phyloP scores from a whole-genome alignment of 2,888 invertebrate genomes.

The Caenorhabditis macrosperma region DNA sequence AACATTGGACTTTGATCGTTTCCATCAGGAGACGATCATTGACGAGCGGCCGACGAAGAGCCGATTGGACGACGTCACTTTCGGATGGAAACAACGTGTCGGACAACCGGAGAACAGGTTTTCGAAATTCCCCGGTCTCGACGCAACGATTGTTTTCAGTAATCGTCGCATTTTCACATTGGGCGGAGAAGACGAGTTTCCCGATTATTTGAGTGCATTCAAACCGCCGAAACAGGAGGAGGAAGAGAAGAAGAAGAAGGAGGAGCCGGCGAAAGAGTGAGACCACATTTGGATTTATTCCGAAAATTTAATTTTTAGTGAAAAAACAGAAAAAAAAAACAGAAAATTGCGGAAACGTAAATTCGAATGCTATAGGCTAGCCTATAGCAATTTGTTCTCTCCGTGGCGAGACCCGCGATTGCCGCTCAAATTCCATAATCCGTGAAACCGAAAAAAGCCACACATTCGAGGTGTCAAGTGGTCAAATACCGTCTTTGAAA shows the following conservation, averaged over 20 bases:
- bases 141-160: conserved; percentile 20
- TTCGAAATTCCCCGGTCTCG: not conserved
- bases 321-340: too few species aligned
- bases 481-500: too few species aligned
- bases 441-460: too few species aligned
- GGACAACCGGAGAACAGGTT: conserved; percentile 32
- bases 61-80: conserved; percentile 39
- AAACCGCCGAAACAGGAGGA: conserved; percentile 7
- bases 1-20: conserved; percentile 43
- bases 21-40: conserved; percentile 19
- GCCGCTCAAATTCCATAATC: too few species aligned
- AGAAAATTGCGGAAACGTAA: too few species aligned
- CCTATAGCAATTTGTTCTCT: too few species aligned
- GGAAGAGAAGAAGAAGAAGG: conserved; percentile 4
- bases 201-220: conserved; percentile 12
- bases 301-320: too few species aligned
- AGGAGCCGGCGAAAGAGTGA: not conserved
- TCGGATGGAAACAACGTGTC: conserved; percentile 42
- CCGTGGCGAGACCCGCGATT: too few species aligned
- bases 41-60: conserved; percentile 32
- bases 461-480: too few species aligned
- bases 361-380: too few species aligned
- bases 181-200: conserved; percentile 26
- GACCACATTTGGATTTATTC: too few species aligned
- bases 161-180: conserved; percentile 43